A percentile compares a stretch with the other conserved stretches of the same genome.
phyloP scores from a whole-genome alignment of 1,140 invertebrate genomes.

The Heliconius hermathena region DNA sequence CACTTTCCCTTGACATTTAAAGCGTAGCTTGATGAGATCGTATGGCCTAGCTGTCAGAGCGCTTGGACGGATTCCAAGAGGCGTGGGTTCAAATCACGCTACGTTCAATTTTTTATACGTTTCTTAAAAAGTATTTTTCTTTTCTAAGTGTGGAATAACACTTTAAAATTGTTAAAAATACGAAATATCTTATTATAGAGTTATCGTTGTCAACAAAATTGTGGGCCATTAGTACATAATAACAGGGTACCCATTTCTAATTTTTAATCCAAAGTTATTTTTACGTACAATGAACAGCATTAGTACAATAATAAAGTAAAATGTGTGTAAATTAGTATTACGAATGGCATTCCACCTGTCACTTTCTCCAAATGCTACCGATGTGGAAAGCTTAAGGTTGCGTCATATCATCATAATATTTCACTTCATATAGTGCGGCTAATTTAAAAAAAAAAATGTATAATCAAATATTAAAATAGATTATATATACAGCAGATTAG shows the following conservation, averaged over 20 bases:
- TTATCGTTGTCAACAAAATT: too few relatives aligned
- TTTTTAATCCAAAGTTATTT: background rate
- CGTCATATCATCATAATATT: background rate
- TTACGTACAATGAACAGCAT: background rate
- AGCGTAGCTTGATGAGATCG: too few relatives aligned
- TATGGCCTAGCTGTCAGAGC: too few relatives aligned
- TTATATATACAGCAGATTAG: background rate
- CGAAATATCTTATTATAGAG: too few relatives aligned
- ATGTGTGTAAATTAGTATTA: slow-evolving; percentile 23
- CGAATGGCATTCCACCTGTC: slow-evolving; percentile 23
- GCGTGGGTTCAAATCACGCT: too few relatives aligned
- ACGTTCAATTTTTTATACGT: too few relatives aligned
- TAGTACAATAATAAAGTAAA: slow-evolving; percentile 8
- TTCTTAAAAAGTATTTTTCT: too few relatives aligned
- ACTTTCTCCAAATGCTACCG: slow-evolving; percentile 18
- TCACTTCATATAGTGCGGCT: background rate
- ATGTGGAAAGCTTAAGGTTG: slow-evolving; percentile 10
- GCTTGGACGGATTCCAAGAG: too few relatives aligned
- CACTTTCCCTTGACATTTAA: too few relatives aligned
- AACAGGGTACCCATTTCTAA: background rate
- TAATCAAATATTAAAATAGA: background rate
- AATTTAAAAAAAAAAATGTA: background rate
- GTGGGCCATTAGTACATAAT: too few relatives aligned
- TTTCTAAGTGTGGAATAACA: too few relatives aligned
- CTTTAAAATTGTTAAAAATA: too few relatives aligned